Conservation (phyloP, 2,113 vertebrate species). For the Paedocypris sp. region DNA sequence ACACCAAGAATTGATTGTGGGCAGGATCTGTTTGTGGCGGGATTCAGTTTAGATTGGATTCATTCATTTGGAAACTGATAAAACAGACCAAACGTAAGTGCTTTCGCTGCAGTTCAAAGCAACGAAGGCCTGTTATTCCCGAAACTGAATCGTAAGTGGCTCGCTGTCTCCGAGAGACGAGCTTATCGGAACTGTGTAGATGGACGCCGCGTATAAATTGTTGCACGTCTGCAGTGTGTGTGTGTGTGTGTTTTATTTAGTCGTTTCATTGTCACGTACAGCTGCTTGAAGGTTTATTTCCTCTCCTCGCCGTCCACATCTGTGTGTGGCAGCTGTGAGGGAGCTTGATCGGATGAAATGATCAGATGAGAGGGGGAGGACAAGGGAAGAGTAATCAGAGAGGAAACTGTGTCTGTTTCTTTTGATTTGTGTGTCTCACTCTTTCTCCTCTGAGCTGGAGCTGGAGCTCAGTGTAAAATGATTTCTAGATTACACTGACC, state of each 20-base stretch:
- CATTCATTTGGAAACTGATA: conserved; percentile 9
- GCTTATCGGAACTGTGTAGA: conserved; percentile 11
- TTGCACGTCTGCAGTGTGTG: conserved; percentile 29
- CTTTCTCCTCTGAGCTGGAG: background rate
- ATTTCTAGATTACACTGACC: conserved; percentile 15
- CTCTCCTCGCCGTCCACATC: conserved; percentile 58
- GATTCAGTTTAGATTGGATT: conserved; percentile 11
- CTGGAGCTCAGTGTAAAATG: background rate
- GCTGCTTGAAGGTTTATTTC: conserved; percentile 54
- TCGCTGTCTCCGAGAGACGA: conserved; percentile 4
- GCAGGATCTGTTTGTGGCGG: background rate
- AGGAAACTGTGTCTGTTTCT: conserved; percentile 37
- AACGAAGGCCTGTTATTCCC: background rate
- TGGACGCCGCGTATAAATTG: background rate
- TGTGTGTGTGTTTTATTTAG: conserved; percentile 15
- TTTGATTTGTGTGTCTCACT: conserved; percentile 35
- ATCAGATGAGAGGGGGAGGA: conserved; percentile 10
- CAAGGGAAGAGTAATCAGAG: conserved; percentile 11
- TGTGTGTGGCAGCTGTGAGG: conserved; percentile 64
- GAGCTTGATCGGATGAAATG: conserved; percentile 40
- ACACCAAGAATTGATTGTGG: background rate
- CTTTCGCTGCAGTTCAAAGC: background rate
- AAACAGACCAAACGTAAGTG: conserved; percentile 5
- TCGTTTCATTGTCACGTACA: conserved; percentile 51
- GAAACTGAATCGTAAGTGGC: conserved; percentile 2